Conservation (phyloP, 2,888 invertebrate genomes). For the Lycocerus yunnanus region DNA sequence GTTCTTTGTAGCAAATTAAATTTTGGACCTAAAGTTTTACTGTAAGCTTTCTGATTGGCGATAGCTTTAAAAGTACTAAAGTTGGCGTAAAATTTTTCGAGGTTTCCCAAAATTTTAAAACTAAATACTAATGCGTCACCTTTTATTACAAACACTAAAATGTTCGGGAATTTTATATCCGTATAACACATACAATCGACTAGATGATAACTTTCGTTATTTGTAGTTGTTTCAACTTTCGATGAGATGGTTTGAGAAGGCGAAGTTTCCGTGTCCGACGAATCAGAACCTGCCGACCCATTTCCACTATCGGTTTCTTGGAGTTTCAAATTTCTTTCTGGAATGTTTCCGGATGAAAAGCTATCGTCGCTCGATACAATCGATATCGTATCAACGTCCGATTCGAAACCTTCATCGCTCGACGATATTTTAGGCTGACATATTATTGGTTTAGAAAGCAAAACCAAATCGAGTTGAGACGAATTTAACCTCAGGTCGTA, state of each 20-base stretch:
- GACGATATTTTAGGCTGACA: slow-evolving; percentile 2
- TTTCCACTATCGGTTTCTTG: slow-evolving; percentile 56
- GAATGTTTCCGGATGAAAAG: slow-evolving; percentile 39
- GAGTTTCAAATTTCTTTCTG: slow-evolving; percentile 35
- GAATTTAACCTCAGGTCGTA: slow-evolving; percentile 50
- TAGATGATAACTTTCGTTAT: slow-evolving; percentile 49
- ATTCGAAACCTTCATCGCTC: slow-evolving; percentile 58
- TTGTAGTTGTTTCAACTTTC: slow-evolving; percentile 12
- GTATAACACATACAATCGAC: slow-evolving; percentile 55
- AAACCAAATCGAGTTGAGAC: slow-evolving; percentile 45
- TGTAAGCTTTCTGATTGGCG: slow-evolving; percentile 51
- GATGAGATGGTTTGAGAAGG: slow-evolving; percentile 4
- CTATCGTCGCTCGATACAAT: slow-evolving; percentile 54
- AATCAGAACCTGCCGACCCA: slow-evolving; percentile 51
- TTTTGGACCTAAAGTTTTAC: slow-evolving; percentile 36
- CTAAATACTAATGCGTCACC: slow-evolving; percentile 52
- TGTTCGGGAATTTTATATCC: slow-evolving; percentile 52
- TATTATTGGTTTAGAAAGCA: slow-evolving; percentile 25
- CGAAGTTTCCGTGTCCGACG: slow-evolving; percentile 47
- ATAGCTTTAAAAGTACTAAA: slow-evolving; percentile 54
- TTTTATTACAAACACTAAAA: slow-evolving; percentile 53
- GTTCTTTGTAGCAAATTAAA: slow-evolving; percentile 58
- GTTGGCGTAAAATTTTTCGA: slow-evolving; percentile 50
- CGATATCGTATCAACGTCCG: slow-evolving; percentile 55
- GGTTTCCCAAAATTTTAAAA: slow-evolving; percentile 45